These are phyloP conservation scores for Dipodomys merriami DNA, from an alignment of 2,113 vertebrate species.

Conservation along the genomic window DNA sequence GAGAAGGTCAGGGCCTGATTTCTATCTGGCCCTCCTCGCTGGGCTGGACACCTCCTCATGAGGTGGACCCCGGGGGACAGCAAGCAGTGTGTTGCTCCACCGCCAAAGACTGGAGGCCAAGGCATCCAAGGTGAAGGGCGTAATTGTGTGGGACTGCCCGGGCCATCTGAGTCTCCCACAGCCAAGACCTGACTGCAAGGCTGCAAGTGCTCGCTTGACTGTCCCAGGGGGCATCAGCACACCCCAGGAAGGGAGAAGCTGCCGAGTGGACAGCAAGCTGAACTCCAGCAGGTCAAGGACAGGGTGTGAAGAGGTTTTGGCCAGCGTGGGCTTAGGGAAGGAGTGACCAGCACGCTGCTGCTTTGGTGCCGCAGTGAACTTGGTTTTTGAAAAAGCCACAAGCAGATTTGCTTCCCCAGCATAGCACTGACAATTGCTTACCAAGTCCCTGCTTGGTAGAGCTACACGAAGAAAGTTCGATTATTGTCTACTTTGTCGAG, in stretches of 20 bases:
- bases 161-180: not conserved
- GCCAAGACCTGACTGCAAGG: not conserved
- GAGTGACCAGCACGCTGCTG: not conserved
- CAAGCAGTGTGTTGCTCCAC: not conserved
- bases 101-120: accelerated
- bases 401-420: too few relatives aligned
- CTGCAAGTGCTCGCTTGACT: not conserved
- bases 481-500: not conserved
- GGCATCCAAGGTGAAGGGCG: not conserved
- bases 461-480: not conserved
- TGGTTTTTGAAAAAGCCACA: not conserved
- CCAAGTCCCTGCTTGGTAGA: not conserved
- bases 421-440: accelerated
- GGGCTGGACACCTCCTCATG: not conserved
- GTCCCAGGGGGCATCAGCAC: not conserved
- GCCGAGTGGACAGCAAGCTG: not conserved
- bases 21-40: not conserved
- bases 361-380: accelerated
- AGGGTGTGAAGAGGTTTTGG: not conserved
- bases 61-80: not conserved
- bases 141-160: not conserved
- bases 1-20: constrained; percentile 22
- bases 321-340: not conserved
- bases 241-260: not conserved
- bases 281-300: not conserved